Percentiles rank a stretch among this genome's conserved stretches.
These are phyloP conservation scores for Enteromius fasciolatus DNA, from an alignment of 2,797 vertebrate species.

Conservation along the genomic window DNA sequence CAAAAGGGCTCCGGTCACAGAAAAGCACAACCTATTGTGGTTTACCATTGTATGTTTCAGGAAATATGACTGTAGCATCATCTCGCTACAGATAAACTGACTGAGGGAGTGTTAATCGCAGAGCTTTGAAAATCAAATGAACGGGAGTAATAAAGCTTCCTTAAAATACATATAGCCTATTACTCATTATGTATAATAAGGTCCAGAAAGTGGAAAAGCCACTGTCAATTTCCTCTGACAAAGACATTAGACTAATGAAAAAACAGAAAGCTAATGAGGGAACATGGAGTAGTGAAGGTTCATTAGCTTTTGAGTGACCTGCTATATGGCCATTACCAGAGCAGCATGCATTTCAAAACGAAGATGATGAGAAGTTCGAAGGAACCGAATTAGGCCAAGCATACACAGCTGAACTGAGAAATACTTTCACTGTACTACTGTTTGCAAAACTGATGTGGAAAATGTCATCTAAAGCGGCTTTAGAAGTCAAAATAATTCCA, in stretches of 20 bases:
- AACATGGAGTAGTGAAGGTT: not conserved
- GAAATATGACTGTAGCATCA: slow-evolving; percentile 28
- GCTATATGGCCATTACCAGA: slow-evolving; percentile 13
- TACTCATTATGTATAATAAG: not conserved
- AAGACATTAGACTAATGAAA: not conserved
- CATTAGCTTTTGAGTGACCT: slow-evolving; percentile 19
- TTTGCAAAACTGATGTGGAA: not conserved
- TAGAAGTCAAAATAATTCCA: not conserved
- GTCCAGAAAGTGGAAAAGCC: not conserved
- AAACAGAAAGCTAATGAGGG: not conserved
- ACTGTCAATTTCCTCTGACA: not conserved
- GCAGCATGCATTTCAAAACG: slow-evolving; percentile 46
- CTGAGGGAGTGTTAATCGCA: not conserved
- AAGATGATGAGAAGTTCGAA: slow-evolving; percentile 35
- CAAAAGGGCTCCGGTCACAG: not conserved
- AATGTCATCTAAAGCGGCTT: not conserved
- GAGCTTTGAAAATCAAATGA: not conserved
- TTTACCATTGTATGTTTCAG: slow-evolving; percentile 31
- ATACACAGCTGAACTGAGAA: not conserved
- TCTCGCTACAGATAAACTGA: not conserved
- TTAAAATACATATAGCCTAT: not conserved
- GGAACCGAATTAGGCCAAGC: slow-evolving; percentile 26
- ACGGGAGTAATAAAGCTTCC: not conserved
- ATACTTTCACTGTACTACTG: not conserved
- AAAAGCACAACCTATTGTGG: slow-evolving; percentile 16